Evolutionary conservation across 1,140 invertebrate species (phyloP), one percentile per base, ranked within the genome.

Genomic region (Drosophila ohnishii): DNA sequence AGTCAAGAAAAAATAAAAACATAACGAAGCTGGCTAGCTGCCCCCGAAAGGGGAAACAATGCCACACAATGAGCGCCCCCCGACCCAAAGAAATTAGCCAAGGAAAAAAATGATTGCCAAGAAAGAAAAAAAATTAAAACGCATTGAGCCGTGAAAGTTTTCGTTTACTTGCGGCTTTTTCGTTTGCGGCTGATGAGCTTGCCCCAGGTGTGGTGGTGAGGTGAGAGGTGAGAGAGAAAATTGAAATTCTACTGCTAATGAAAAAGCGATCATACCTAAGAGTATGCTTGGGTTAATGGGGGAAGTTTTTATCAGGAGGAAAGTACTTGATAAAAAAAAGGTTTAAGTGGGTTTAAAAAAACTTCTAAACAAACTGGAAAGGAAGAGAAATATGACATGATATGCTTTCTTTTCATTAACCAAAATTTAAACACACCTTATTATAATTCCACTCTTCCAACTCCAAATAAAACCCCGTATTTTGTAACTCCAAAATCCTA

Each of bases 91-190:
- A 61, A 67, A 69, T 80, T 80, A 75, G 71, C 56, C 53, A 45
- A 60, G 56, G 42, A 78, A 75, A 65, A 63, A 65, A 59, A 62
- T 40, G 64, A 78, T 71, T 71, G 78, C 14, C 40, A 56, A 66
- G 72, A 53, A 85, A 28, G 25, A 87, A 88, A 87, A 87, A 87
- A 87, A 84, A 88, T 88, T 88, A 88, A 88, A 88, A 88, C 57
- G 58, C 80, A 88, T 88, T 88, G 30, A 88, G 69, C 73, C 60
- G 84, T 72, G 57, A 88, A 88, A 88, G 82, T 80, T 88, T 59
- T 64, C 83, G 75, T 84, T 87, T 88, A 74, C 79, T 88, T 88
- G 84, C 70, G 84, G 84, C 79, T 45, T 78, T 88, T 79, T 69
- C 84, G 70, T 82, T 88, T 88, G 75, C 58, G 55, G 74, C 34